Evolutionary conservation across 2,888 invertebrate species (phyloP).

Genomic region (Plusia festucae): DNA sequence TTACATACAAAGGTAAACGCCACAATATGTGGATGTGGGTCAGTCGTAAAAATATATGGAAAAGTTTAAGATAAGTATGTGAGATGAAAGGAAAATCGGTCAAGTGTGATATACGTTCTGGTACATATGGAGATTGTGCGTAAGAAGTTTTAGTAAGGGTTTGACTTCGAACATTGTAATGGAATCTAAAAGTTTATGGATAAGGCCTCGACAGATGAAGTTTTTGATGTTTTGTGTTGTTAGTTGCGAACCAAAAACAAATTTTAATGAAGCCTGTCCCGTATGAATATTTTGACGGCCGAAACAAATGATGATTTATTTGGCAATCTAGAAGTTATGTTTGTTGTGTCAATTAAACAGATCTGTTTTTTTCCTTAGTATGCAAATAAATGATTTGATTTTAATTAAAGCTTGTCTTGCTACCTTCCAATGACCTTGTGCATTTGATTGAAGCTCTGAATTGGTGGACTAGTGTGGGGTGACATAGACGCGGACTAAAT

Average conservation of each 20-base stretch:
- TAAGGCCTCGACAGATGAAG: neutral
- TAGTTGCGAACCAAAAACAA: too few relatives aligned
- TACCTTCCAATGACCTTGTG: too few relatives aligned
- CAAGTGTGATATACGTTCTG: slow-evolving; percentile 53
- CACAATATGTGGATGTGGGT: slow-evolving; percentile 51
- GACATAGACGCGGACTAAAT: too few relatives aligned
- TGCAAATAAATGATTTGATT: too few relatives aligned
- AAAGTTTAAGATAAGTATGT: slow-evolving; percentile 46
- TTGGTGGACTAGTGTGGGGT: too few relatives aligned
- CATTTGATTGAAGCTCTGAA: too few relatives aligned
- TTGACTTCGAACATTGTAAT: slow-evolving; percentile 18
- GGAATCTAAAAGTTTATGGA: slow-evolving; percentile 12
- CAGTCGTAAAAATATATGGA: slow-evolving; percentile 54
- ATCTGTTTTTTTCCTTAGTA: too few relatives aligned
- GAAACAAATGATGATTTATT: too few relatives aligned
- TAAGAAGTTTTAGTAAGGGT: slow-evolving; percentile 44
- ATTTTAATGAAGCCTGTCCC: too few relatives aligned
- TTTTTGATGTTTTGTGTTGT: neutral
- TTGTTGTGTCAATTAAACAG: too few relatives aligned
- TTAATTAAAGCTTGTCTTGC: too few relatives aligned
- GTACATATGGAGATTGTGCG: slow-evolving; percentile 47
- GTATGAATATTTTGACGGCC: neutral
- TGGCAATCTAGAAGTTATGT: too few relatives aligned
- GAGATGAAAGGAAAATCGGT: slow-evolving; percentile 59
- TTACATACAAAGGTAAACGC: slow-evolving; percentile 39